Evolutionary conservation across 2,888 invertebrate species (phyloP).

Genomic region (Dorcus parallelipipedus): DNA sequence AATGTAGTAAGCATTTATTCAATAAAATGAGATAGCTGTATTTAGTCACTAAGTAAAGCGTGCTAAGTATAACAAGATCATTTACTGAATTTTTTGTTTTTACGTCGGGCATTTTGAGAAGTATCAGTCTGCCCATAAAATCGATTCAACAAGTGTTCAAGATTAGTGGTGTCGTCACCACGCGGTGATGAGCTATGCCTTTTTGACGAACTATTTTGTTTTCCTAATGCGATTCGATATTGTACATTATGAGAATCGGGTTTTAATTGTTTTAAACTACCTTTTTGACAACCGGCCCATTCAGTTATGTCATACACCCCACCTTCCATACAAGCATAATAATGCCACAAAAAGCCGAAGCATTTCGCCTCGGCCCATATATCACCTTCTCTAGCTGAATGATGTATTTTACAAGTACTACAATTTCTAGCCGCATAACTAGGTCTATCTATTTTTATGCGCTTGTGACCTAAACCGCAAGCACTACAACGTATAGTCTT

Average conservation of each 20-base stretch:
- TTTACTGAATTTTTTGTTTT: constrained; percentile 35
- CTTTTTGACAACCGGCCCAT: constrained; percentile 93
- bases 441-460: constrained; percentile 80
- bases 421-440: constrained; percentile 91
- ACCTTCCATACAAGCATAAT: constrained; percentile 95
- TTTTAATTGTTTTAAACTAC: constrained; percentile 74
- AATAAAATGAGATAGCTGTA: too few species aligned
- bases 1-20: too few species aligned
- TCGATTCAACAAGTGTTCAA: constrained; percentile 79
- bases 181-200: constrained; percentile 29
- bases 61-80: not conserved
- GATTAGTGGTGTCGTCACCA: constrained; percentile 70
- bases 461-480: constrained; percentile 86
- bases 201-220: constrained; percentile 50
- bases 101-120: constrained; percentile 31
- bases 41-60: constrained; percentile 4
- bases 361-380: constrained; percentile 91
- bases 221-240: constrained; percentile 78
- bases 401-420: constrained; percentile 82
- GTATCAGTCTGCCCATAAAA: constrained; percentile 66
- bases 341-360: constrained; percentile 89
- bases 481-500: constrained; percentile 94
- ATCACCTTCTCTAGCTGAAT: constrained; percentile 91
- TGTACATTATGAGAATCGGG: constrained; percentile 91
- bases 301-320: constrained; percentile 94